phyloP scores from a whole-genome alignment of 2,888 invertebrate genomes.

The Onthophagus sagittarius region DNA sequence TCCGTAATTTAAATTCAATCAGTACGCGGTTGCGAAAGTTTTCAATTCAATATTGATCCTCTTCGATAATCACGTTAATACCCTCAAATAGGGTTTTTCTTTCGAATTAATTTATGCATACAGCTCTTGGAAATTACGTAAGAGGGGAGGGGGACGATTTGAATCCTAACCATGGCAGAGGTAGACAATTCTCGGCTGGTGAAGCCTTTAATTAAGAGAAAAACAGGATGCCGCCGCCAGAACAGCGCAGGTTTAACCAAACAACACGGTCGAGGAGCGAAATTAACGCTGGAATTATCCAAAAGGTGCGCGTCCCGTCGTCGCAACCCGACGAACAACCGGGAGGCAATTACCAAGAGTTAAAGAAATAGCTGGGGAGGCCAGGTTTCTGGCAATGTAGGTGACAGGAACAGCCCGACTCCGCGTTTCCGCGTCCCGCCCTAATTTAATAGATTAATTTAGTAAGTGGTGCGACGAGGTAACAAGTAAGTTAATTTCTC shows the following conservation, averaged over 20 bases:
- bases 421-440: conserved; percentile 34
- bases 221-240: background rate
- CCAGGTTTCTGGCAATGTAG: conserved; percentile 38
- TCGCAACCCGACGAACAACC: background rate
- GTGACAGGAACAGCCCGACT: conserved; percentile 42
- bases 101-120: no score
- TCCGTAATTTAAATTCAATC: background rate
- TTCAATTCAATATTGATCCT: background rate
- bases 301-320: conserved; percentile 4
- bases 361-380: background rate
- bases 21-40: background rate
- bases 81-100: no score
- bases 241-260: conserved; percentile 1
- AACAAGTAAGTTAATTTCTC: conserved; percentile 48
- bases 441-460: conserved; percentile 50
- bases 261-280: conserved; percentile 8
- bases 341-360: background rate
- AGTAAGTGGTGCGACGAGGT: conserved; percentile 48
- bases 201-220: conserved; percentile 7
- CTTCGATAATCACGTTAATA: no score
- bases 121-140: no score
- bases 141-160: background rate
- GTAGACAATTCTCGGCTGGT: background rate
- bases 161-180: background rate
- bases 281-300: conserved; percentile 11